These are phyloP conservation scores for Cromileptes altivelis DNA, from an alignment of 2,113 vertebrate species.

Conservation along the genomic window DNA sequence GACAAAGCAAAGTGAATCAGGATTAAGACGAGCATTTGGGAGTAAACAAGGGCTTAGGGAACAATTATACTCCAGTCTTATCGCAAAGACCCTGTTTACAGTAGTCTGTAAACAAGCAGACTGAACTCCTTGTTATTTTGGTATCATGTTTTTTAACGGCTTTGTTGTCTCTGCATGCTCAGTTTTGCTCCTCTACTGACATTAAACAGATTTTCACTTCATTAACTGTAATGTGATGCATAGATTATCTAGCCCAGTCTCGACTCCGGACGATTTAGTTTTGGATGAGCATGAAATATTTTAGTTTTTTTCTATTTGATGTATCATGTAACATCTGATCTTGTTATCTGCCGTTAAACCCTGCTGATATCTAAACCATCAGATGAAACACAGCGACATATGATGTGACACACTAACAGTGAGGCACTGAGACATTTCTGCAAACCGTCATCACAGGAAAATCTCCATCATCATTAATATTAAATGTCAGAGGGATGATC, in stretches of 20 bases:
- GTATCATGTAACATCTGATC: slow-evolving; percentile 1
- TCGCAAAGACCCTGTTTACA: slow-evolving; percentile 17
- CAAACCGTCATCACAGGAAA: too few relatives aligned
- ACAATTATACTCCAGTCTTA: slow-evolving; percentile 45
- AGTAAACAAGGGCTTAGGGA: slow-evolving; percentile 54
- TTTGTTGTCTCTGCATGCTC: slow-evolving; percentile 13
- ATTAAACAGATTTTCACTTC: slow-evolving; percentile 40
- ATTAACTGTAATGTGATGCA: slow-evolving; percentile 55
- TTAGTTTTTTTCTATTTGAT: background rate
- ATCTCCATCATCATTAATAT: too few relatives aligned
- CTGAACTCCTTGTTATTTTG: slow-evolving; percentile 28
- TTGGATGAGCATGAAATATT: slow-evolving; percentile 1
- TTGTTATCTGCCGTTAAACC: slow-evolving; percentile 34
- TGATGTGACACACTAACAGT: background rate
- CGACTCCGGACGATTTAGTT: background rate
- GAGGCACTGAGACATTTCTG: background rate
- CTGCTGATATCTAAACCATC: slow-evolving; percentile 2
- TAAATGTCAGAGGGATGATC: too few relatives aligned
- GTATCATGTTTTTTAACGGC: background rate
- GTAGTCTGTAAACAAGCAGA: slow-evolving; percentile 45
- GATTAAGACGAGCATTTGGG: slow-evolving; percentile 35
- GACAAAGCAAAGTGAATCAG: slow-evolving; percentile 45
- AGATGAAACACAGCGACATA: background rate
- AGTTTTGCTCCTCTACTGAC: slow-evolving; percentile 10
- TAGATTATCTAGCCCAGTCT: slow-evolving; percentile 26